phyloP scores from a whole-genome alignment of 1,140 invertebrate species.

The Pseudobourletiella spinata region DNA sequence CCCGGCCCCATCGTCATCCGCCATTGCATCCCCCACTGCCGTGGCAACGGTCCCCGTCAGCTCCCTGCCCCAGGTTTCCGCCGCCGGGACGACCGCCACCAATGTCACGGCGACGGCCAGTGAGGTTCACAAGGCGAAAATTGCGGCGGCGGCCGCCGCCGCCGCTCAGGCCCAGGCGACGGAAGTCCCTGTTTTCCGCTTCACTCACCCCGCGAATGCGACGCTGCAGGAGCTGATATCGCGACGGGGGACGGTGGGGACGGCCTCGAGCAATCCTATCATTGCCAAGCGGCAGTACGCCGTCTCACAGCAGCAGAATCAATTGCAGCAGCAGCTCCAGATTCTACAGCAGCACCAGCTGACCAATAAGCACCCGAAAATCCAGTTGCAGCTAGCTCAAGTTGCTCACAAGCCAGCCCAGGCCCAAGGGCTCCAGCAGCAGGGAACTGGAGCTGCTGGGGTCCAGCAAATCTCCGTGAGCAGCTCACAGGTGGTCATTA shows the following conservation, averaged over 20 bases:
- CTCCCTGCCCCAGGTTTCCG: conserved; percentile 1
- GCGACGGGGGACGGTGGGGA: neutral
- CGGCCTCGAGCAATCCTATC: conserved; percentile 35
- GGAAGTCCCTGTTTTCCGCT: neutral
- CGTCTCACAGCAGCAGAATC: conserved; percentile 46
- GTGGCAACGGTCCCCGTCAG: conserved; percentile 39
- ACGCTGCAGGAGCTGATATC: neutral
- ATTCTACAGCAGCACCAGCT: conserved; percentile 48
- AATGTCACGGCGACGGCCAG: conserved; percentile 1
- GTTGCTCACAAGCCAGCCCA: neutral
- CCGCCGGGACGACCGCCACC: neutral
- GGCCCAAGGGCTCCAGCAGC: neutral
- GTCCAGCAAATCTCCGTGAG: conserved; percentile 8
- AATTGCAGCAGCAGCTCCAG: conserved; percentile 48
- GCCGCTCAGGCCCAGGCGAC: neutral
- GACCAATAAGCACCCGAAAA: conserved; percentile 42
- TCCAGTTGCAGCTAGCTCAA: conserved; percentile 36
- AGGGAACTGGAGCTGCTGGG: neutral
- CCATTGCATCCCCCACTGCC: conserved; percentile 39
- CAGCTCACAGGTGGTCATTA: conserved; percentile 6
- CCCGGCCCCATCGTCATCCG: conserved; percentile 31
- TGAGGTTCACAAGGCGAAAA: neutral
- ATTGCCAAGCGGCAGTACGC: conserved; percentile 40
- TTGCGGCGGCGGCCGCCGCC: neutral
- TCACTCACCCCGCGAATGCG: neutral